Conservation (phyloP, 2,113 vertebrate species). For the Daphoenositta chrysoptera region DNA sequence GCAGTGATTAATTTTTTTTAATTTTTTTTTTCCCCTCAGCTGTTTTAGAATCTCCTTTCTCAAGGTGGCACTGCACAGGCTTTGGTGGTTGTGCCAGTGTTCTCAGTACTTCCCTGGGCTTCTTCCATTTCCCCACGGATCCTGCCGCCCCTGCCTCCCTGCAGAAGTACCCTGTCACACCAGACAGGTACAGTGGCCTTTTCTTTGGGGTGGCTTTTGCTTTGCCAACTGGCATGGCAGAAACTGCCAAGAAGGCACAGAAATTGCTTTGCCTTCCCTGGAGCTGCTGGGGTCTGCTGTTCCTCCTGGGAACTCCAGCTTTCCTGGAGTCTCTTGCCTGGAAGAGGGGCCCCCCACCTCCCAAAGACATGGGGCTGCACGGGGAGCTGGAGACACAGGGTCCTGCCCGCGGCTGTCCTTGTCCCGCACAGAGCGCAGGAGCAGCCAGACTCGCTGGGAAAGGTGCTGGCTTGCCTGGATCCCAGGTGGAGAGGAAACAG, state of each 20-base stretch:
- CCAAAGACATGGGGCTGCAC: fast-evolving
- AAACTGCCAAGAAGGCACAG: background rate
- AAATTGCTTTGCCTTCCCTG: background rate
- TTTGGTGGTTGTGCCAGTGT: background rate
- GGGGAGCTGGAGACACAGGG: background rate
- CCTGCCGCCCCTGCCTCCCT: background rate
- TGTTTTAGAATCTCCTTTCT: background rate
- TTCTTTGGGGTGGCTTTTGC: background rate
- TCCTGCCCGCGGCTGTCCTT: background rate
- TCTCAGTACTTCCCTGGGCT: background rate
- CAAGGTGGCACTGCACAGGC: background rate
- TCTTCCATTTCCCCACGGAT: background rate
- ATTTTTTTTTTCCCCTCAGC: too few relatives aligned
- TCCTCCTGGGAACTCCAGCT: background rate
- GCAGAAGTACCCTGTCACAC: background rate
- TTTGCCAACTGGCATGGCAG: background rate
- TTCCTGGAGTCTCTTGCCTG: background rate
- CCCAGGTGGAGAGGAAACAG: background rate
- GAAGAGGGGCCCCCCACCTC: background rate
- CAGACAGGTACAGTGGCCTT: background rate
- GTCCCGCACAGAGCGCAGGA: background rate
- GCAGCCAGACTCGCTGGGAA: background rate
- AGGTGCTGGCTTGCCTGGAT: background rate
- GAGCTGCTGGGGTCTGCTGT: background rate
- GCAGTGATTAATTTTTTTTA: background rate